A percentile compares a stretch with the other conserved stretches of the same genome.
phyloP scores from a whole-genome alignment of 2,113 vertebrate genomes.

The Archocentrus centrarchus region DNA sequence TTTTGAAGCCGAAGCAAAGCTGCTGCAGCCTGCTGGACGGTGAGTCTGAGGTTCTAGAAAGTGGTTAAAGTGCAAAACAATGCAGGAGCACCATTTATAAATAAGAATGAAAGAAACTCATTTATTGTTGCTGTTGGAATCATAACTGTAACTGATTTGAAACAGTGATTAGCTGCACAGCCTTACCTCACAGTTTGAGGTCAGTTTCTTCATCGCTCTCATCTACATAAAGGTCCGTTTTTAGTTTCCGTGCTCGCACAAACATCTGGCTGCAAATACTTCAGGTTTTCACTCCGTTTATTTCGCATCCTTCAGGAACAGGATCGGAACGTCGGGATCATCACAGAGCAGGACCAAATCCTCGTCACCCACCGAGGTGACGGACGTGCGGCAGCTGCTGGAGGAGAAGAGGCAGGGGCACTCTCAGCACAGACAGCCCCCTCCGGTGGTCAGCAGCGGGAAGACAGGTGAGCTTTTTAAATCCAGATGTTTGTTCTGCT shows the following conservation, averaged over 20 bases:
- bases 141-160: too few species aligned
- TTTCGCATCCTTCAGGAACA: conserved; percentile 65
- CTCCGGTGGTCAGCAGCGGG: conserved; percentile 60
- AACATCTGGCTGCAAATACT: background rate
- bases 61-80: too few species aligned
- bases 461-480: conserved; percentile 85
- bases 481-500: background rate
- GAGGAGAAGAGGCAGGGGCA: conserved; percentile 92
- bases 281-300: background rate
- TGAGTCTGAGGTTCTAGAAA: too few species aligned
- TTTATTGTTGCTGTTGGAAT: too few species aligned
- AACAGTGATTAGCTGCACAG: background rate
- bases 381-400: conserved; percentile 90
- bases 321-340: conserved; percentile 80
- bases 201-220: too few species aligned
- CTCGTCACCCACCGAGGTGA: conserved; percentile 83
- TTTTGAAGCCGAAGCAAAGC: too few species aligned
- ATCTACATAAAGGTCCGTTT: too few species aligned
- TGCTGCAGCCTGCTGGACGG: too few species aligned
- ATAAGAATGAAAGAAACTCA: too few species aligned
- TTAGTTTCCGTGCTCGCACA: accelerated
- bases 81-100: too few species aligned
- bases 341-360: conserved; percentile 78
- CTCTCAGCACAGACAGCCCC: conserved; percentile 74
- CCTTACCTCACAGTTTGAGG: too few species aligned